Evolutionary conservation across 35 echinoderm and acorn worm species (phyloP), one percentile per base, ranked within the genome.

Genomic region (Lytechinus variegatus): DNA sequence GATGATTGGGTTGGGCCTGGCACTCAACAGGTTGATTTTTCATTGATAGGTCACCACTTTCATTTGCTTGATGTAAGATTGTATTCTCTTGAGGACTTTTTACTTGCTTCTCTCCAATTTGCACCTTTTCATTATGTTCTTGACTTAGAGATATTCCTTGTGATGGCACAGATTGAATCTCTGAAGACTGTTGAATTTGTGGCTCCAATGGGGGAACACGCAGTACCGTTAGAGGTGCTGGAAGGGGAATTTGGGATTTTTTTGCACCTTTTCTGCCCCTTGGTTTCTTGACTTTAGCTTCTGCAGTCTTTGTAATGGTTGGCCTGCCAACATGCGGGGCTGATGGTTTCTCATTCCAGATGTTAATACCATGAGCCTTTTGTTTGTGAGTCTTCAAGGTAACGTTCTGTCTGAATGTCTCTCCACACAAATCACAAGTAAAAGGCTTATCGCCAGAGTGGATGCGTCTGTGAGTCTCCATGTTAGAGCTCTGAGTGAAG

Each of bases 381-480:
- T 97, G 96, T 56, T 96, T 97, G 79, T 99, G 98, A 7, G 97
- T 96, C 91, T 99, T 99, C 52, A 99, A 87, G 55, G 97, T 97
- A 55, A 99, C 98, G 58, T 99, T 99, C 52, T 99, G 98, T 24
- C 97, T 96, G 87, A 99, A 99, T 14, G 92, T 94, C 66, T 97
- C 96, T 27, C 91, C 94, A 89, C 98, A 99, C 4, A 97, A 9
- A 44, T 96, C 94, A 94, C 98, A 99, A 27, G 94, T 54, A 72
- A 97, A 99, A 11, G 98, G 98, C 94, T 98, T 99, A 57, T 97
- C 95, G 10, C 98, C 98, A 5, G 98, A 98, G 95, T 99, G 98
- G 11, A 95, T 97, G 52, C 98, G 92, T 95, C 98, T 98, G 66
- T 99, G 98, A 90, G 97, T 97, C 52, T 94, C 94, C 94, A 99